Conservation (phyloP, 2,888 invertebrate species). For the Lasioglossum pauxillum region DNA sequence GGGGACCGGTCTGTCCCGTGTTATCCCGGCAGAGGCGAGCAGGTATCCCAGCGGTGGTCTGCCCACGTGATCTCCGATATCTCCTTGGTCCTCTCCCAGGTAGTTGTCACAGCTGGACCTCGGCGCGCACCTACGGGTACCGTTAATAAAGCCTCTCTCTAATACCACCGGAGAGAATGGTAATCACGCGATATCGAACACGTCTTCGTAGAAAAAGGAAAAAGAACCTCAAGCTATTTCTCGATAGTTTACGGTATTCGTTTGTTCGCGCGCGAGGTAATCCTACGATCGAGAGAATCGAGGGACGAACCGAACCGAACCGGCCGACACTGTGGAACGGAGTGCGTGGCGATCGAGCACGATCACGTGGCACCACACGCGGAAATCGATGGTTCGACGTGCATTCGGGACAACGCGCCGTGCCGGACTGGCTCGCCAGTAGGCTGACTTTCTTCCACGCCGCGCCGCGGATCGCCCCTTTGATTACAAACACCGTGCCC, state of each 20-base stretch:
- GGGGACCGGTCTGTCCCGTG: not conserved
- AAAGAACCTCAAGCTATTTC: too few relatives aligned
- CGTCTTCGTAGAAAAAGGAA: not conserved
- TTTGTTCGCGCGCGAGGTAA: not conserved
- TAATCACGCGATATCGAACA: not conserved
- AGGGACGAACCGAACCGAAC: not conserved
- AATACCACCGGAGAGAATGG: not conserved
- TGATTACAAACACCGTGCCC: conserved; percentile 77
- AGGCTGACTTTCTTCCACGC: conserved; percentile 75
- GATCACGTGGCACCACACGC: conserved; percentile 67
- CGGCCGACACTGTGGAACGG: not conserved
- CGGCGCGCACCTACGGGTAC: conserved; percentile 14
- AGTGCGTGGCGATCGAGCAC: conserved; percentile 36
- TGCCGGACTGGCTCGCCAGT: conserved; percentile 76
- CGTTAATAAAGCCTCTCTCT: conserved; percentile 24
- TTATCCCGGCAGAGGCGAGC: not conserved
- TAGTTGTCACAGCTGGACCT: not conserved
- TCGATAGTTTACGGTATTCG: too few relatives aligned
- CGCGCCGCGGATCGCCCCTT: conserved; percentile 74
- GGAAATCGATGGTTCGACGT: conserved; percentile 71
- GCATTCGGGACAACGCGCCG: conserved; percentile 79
- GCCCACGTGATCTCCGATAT: conserved; percentile 28
- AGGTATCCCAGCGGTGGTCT: conserved; percentile 12
- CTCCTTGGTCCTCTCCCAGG: not conserved
- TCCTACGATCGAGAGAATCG: not conserved